phyloP scores from a whole-genome alignment of 2,888 invertebrate genomes.

The Stenichneumon culpator region DNA sequence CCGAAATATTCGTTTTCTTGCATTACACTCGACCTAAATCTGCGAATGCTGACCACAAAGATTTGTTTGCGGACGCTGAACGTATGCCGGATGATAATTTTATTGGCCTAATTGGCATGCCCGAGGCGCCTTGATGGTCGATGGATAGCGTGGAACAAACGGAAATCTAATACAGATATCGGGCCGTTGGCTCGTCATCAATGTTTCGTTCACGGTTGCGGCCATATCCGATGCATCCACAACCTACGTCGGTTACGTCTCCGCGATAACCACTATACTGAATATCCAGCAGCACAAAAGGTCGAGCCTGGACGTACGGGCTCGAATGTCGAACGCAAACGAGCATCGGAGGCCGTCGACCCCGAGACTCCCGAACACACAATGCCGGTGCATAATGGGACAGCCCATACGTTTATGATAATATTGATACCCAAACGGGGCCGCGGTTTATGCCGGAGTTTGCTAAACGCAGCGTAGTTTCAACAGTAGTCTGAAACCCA shows the following conservation, averaged over 20 bases:
- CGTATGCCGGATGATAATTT: not conserved
- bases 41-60: no score
- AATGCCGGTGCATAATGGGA: conserved; percentile 67
- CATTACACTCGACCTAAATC: no score
- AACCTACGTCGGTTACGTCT: not conserved
- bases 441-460: conserved; percentile 25
- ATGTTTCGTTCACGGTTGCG: not conserved
- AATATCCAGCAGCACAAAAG: conserved; percentile 7
- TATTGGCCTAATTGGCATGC: not conserved
- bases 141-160: not conserved
- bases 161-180: not conserved
- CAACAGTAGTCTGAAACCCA: conserved; percentile 32
- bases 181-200: not conserved
- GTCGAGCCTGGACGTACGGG: not conserved
- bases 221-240: not conserved
- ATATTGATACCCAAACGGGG: conserved; percentile 60
- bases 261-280: not conserved
- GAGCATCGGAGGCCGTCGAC: conserved; percentile 44
- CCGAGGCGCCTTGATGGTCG: not conserved
- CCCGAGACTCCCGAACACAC: conserved; percentile 61
- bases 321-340: conserved; percentile 52
- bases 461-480: conserved; percentile 28
- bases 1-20: not conserved
- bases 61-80: not conserved
- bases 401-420: conserved; percentile 66